These are phyloP conservation scores for Epinotia ramella DNA, from an alignment of 2,888 invertebrate species.

Conservation along the genomic window DNA sequence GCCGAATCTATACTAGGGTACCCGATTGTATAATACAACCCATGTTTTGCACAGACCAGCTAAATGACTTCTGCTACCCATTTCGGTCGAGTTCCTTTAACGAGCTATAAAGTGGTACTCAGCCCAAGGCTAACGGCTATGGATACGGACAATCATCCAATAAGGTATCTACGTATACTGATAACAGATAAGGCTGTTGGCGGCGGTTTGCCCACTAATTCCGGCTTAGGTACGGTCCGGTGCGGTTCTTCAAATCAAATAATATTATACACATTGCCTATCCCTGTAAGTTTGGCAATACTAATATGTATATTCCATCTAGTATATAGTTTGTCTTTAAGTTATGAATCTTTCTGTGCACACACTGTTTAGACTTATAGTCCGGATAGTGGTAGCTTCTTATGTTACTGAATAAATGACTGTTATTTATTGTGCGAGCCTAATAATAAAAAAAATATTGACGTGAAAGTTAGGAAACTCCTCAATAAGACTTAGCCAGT, in stretches of 20 bases:
- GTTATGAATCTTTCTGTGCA: too few relatives aligned
- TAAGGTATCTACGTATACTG: slow-evolving; percentile 77
- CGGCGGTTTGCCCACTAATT: slow-evolving; percentile 73
- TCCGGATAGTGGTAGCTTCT: too few relatives aligned
- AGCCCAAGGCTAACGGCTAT: slow-evolving; percentile 66
- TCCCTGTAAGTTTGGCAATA: too few relatives aligned
- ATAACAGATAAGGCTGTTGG: slow-evolving; percentile 83
- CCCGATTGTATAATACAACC: neutral
- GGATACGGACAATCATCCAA: slow-evolving; percentile 65
- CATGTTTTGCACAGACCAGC: neutral
- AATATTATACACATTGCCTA: neutral
- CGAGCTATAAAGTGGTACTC: slow-evolving; percentile 22
- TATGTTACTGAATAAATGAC: too few relatives aligned
- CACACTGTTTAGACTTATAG: too few relatives aligned
- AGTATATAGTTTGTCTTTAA: too few relatives aligned
- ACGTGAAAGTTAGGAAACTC: too few relatives aligned
- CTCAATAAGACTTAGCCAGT: too few relatives aligned
- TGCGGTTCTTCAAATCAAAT: slow-evolving; percentile 15
- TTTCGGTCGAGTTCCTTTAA: slow-evolving; percentile 34
- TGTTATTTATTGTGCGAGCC: too few relatives aligned
- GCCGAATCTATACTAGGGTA: neutral
- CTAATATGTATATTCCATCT: too few relatives aligned
- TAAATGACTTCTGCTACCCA: slow-evolving; percentile 8
- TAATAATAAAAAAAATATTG: too few relatives aligned
- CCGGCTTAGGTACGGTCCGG: slow-evolving; percentile 50